Conservation (phyloP, 1,140 invertebrate genomes). For the Drosophila repleta region DNA sequence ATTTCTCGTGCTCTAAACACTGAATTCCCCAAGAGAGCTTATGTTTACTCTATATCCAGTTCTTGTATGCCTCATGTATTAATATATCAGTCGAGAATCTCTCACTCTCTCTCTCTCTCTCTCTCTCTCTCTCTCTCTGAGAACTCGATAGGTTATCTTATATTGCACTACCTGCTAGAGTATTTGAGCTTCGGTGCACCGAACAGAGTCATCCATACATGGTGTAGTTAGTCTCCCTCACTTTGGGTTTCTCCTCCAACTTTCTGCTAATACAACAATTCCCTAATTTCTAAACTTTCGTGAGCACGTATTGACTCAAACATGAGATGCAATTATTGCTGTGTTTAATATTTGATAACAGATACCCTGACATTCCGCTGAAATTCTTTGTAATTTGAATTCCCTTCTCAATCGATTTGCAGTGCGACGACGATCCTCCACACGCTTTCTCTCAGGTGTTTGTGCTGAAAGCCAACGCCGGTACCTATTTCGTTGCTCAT, state of each 20-base stretch:
- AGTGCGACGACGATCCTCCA: conserved; percentile 97
- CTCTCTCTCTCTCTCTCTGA: no score
- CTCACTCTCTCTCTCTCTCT: no score
- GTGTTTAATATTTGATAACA: neutral
- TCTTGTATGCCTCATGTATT: no score
- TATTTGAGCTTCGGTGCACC: conserved; percentile 7
- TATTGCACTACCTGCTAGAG: conserved; percentile 1
- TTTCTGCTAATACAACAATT: neutral
- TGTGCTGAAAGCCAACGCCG: conserved; percentile 92
- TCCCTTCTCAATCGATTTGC: conserved; percentile 82
- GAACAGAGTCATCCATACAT: conserved; percentile 4
- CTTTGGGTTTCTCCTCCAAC: neutral
- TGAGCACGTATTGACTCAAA: neutral
- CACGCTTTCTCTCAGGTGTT: conserved; percentile 96
- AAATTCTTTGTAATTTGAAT: neutral
- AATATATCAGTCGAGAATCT: no score
- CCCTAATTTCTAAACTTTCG: neutral
- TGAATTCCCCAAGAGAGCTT: no score
- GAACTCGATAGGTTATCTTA: no score
- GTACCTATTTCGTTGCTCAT: conserved; percentile 95
- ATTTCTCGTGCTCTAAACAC: no score
- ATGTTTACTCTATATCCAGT: no score
- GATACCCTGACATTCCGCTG: neutral
- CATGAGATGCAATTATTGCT: neutral
- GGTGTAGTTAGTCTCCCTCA: neutral